Evolutionary conservation across 2,888 invertebrate genomes (phyloP), one percentile per base, ranked within the genome.

Genomic region (Tenthredo distinguenda): DNA sequence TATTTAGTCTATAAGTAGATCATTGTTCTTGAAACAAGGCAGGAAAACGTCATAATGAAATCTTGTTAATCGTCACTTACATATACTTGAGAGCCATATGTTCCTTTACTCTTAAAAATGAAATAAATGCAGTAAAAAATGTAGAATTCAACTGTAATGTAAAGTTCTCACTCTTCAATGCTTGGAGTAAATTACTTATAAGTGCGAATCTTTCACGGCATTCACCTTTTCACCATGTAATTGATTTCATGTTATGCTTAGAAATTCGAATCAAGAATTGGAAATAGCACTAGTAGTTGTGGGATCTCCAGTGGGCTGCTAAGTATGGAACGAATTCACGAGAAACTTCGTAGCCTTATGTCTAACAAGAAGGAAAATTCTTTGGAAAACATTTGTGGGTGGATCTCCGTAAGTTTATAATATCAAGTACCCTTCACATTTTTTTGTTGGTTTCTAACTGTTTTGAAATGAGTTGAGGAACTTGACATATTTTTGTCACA

Each of bases 311-410:
- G 89, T 55, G 92, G 91, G 84, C 92, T 93, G 84, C 89, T 94
- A 72, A 92, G 94, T 90, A 92, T 94, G 91, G 93, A 94, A 83
- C 92, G 94, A 91, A 95, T 96, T 88, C 94, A 95, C 86, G 93
- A 94, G 40, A 95, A 95, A 90, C 92, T 96, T 84, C 91, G 93
- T 71, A 94, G 94, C 87, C 94, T 96, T 86, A 94, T 96, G 86
- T 34, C 82, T 12, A 65, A 65, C 26, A 65, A 65, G 40, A 93
- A 94, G 68, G 94, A 94, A 40, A 93, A 94, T 84, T 90, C 93
- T 65, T 94, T 95, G 79, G 96, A 96, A 90, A 94, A 94, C 86
- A 94, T 95, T 87, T 95, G 94, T 89, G 95, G 95, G 91, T 96
- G 96, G 95, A 95, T 96, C 88, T 94, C 94, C 90, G 96, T 96